Conservation (phyloP, 2,888 invertebrate species). For the Cantharis lateralis region DNA sequence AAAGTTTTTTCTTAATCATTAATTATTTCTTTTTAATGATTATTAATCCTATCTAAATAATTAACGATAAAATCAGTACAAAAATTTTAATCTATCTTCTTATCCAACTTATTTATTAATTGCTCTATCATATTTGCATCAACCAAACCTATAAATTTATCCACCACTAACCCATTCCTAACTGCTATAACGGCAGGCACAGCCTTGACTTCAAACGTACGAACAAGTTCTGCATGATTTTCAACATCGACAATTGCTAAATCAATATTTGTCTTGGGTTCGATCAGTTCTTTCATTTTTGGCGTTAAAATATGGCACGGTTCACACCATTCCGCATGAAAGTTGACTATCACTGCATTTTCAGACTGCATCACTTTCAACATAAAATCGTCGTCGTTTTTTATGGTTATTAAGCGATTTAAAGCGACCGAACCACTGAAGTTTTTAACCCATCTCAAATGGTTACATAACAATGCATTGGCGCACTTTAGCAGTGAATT, state of each 20-base stretch:
- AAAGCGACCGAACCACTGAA: conserved; percentile 38
- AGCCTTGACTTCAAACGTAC: conserved; percentile 81
- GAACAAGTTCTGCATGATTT: conserved; percentile 78
- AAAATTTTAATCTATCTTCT: not conserved
- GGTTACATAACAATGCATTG: not conserved
- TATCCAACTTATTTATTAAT: conserved; percentile 68
- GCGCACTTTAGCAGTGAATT: not conserved
- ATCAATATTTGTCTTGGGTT: conserved; percentile 72
- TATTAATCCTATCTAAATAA: not conserved
- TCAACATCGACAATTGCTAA: conserved; percentile 84
- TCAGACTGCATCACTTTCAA: conserved; percentile 83
- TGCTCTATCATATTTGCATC: conserved; percentile 80
- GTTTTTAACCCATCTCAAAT: conserved; percentile 11
- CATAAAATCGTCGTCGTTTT: conserved; percentile 77
- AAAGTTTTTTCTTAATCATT: not conserved
- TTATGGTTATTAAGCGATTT: conserved; percentile 60
- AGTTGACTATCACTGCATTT: conserved; percentile 87
- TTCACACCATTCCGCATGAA: conserved; percentile 91
- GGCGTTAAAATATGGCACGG: conserved; percentile 87
- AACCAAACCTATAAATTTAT: conserved; percentile 87
- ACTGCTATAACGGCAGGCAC: conserved; percentile 84
- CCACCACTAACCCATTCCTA: conserved; percentile 79
- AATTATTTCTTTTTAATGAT: too few relatives aligned
- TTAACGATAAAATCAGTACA: not conserved
- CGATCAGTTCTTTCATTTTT: conserved; percentile 76